phyloP scores from a whole-genome alignment of 2,113 vertebrate species.

The Galeopterus variegatus region DNA sequence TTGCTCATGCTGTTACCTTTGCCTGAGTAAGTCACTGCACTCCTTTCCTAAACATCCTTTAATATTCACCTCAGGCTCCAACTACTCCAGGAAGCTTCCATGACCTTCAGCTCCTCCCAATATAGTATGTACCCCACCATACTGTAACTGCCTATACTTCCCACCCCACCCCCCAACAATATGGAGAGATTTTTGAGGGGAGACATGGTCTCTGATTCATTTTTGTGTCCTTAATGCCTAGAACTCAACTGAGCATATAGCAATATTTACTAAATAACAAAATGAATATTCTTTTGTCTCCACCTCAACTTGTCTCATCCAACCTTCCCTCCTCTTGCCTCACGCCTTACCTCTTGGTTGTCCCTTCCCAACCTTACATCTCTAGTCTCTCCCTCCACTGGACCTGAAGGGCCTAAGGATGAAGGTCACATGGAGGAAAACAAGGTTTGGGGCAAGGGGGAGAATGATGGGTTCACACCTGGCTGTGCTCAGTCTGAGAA shows the following conservation, averaged over 20 bases:
- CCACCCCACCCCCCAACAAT: neutral
- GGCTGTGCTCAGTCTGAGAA: neutral
- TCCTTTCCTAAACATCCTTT: slow-evolving; percentile 15
- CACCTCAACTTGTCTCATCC: neutral
- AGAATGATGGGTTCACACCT: neutral
- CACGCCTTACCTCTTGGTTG: neutral
- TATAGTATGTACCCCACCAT: neutral
- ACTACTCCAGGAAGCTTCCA: slow-evolving; percentile 19
- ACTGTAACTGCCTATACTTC: neutral
- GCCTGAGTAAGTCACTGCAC: slow-evolving; percentile 9
- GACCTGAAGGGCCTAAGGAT: neutral
- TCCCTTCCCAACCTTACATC: neutral
- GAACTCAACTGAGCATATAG: neutral
- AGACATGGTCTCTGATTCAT: neutral
- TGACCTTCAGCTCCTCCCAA: neutral
- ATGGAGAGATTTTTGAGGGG: neutral
- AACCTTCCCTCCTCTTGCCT: neutral
- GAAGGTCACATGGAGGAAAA: neutral
- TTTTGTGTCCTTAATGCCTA: neutral
- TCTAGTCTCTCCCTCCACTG: neutral
- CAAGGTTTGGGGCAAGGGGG: neutral
- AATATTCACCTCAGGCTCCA: neutral
- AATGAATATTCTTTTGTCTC: slow-evolving; percentile 16
- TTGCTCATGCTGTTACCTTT: neutral
- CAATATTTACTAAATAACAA: slow-evolving; percentile 13